Conservation (phyloP, 2,113 vertebrate genomes). For the Xiphias gladius region DNA sequence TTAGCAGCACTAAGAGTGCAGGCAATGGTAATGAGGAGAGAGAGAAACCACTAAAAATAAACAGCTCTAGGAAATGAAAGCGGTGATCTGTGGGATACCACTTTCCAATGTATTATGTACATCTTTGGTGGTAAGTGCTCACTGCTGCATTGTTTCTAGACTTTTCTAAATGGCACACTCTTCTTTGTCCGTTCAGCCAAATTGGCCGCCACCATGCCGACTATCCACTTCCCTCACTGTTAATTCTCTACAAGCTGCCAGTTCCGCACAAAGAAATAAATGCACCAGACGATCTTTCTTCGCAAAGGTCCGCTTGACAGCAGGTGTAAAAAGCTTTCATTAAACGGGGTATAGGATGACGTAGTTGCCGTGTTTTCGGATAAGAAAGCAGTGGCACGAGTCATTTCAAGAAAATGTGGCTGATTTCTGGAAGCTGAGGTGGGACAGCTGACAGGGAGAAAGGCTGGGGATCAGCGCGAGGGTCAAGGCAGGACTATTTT, state of each 20-base stretch:
- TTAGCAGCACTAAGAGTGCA: not conserved
- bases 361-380: not conserved
- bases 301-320: not conserved
- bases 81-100: conserved; percentile 18
- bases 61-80: conserved; percentile 14
- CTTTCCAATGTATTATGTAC: conserved; percentile 12
- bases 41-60: conserved; percentile 3
- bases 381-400: not conserved
- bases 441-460: too few species aligned
- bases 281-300: not conserved
- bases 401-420: not conserved
- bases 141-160: not conserved
- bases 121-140: conserved; percentile 14
- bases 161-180: not conserved
- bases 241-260: not conserved
- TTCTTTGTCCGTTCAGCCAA: conserved; percentile 16
- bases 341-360: not conserved
- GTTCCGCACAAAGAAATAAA: not conserved
- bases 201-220: not conserved
- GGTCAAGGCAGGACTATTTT: too few species aligned
- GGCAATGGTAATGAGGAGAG: conserved; percentile 14
- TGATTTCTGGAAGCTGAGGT: not conserved
- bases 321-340: not conserved
- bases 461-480: too few species aligned
- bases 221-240: not conserved